phyloP scores from a whole-genome alignment of 2,888 invertebrate species.

The Elysia crispata region DNA sequence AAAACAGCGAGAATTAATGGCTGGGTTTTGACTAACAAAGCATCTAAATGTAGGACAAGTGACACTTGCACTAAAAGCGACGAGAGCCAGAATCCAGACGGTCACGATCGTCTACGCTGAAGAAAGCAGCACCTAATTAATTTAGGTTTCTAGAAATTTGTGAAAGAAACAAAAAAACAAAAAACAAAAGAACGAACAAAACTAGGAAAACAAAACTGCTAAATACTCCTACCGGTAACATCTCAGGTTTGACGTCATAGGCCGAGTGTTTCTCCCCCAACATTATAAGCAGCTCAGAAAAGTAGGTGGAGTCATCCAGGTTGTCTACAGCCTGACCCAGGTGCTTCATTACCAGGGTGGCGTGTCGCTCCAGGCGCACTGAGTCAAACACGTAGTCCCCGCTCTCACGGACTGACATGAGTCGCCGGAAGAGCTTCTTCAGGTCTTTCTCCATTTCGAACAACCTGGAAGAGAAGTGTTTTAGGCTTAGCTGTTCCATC shows the following conservation, averaged over 20 bases:
- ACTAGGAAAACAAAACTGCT: too few relatives aligned
- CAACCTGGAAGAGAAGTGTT: constrained; percentile 56
- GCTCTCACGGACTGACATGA: constrained; percentile 56
- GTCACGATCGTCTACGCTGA: too few relatives aligned
- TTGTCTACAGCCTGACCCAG: constrained; percentile 72
- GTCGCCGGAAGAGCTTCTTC: constrained; percentile 60
- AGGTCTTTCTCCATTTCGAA: constrained; percentile 65
- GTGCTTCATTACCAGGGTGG: constrained; percentile 69
- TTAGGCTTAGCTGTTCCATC: too few relatives aligned
- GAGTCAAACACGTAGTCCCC: constrained; percentile 61
- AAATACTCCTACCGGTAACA: constrained; percentile 60
- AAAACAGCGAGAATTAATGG: too few relatives aligned
- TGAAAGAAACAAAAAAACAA: too few relatives aligned
- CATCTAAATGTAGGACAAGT: too few relatives aligned
- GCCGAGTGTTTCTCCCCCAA: constrained; percentile 68
- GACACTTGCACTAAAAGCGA: too few relatives aligned
- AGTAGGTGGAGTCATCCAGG: constrained; percentile 65
- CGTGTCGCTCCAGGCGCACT: constrained; percentile 59
- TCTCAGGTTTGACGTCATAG: constrained; percentile 65
- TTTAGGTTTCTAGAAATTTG: too few relatives aligned
- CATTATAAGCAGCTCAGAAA: constrained; percentile 61
- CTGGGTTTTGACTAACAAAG: too few relatives aligned
- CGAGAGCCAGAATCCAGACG: too few relatives aligned
- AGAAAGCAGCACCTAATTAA: too few relatives aligned
- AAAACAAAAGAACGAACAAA: too few relatives aligned